These are phyloP conservation scores for Cichlasoma orientale DNA, from an alignment of 2,797 vertebrate genomes.

Conservation along the genomic window DNA sequence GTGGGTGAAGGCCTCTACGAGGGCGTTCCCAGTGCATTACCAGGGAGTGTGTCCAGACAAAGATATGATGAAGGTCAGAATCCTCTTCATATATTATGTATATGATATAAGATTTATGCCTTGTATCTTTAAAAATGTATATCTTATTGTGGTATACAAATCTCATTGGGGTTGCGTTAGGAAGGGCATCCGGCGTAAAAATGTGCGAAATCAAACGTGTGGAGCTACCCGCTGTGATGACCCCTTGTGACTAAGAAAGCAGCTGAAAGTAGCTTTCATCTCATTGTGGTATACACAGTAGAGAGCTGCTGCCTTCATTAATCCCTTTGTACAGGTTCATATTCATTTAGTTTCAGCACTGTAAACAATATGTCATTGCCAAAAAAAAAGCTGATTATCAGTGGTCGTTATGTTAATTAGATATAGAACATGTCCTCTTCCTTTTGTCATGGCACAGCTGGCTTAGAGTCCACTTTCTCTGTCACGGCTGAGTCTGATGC, in stretches of 20 bases:
- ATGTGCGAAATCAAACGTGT: no score
- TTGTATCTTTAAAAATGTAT: background rate
- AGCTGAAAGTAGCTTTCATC: no score
- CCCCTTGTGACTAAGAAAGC: no score
- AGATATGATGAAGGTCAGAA: conserved; percentile 83
- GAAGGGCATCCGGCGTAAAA: no score
- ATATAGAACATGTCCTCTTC: background rate
- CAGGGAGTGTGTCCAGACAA: conserved; percentile 75
- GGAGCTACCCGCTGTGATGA: no score
- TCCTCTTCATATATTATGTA: background rate
- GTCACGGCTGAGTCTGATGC: background rate
- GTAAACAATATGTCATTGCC: rapidly evolving
- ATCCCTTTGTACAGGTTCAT: no score
- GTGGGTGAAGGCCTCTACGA: conserved; percentile 83
- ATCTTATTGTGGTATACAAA: no score
- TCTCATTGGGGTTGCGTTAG: no score
- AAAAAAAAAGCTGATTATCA: background rate
- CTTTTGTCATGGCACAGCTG: background rate
- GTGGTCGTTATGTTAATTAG: background rate
- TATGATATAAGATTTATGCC: background rate
- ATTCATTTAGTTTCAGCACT: no score
- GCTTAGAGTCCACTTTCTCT: background rate
- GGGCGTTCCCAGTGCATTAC: conserved; percentile 81
- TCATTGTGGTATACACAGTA: background rate
- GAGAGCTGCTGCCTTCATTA: background rate